A percentile compares a stretch with the other conserved stretches of the same genome.
Evolutionary conservation across 2,888 invertebrate species (phyloP).

Genomic region (Nomada fucata): DNA sequence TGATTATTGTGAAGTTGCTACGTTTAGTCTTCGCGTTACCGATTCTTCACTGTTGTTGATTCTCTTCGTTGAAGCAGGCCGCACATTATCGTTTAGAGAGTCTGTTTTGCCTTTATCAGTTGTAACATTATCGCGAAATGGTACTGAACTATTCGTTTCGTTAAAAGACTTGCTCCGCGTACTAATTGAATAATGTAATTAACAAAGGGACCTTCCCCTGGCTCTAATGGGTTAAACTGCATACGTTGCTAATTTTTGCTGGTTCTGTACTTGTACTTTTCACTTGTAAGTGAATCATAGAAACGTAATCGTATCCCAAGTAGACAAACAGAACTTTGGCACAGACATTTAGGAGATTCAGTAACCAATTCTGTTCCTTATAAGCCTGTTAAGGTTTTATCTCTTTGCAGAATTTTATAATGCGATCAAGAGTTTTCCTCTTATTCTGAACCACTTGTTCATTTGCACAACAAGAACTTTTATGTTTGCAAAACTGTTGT

Average conservation of each 20-base stretch:
- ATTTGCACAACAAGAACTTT: background rate
- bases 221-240: constrained; percentile 62
- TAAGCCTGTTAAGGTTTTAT: background rate
- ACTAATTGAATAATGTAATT: constrained; percentile 72
- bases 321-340: too few relatives aligned
- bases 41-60: constrained; percentile 23
- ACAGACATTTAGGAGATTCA: too few relatives aligned
- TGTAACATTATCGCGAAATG: constrained; percentile 46
- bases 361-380: too few relatives aligned
- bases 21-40: constrained; percentile 36
- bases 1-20: constrained; percentile 43
- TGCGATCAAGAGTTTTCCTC: too few relatives aligned
- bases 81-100: constrained; percentile 42
- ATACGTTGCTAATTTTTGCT: constrained; percentile 38
- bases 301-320: too few relatives aligned
- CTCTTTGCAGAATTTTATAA: background rate
- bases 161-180: constrained; percentile 26
- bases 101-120: constrained; percentile 42
- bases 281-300: background rate
- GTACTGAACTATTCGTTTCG: constrained; percentile 25
- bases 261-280: constrained; percentile 34
- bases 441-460: too few relatives aligned
- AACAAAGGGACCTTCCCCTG: constrained; percentile 36
- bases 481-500: background rate
- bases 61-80: constrained; percentile 21